Base-by-base conservation (phyloP, 2,888 invertebrate species). In the Cylindroiulus punctatus region DNA sequence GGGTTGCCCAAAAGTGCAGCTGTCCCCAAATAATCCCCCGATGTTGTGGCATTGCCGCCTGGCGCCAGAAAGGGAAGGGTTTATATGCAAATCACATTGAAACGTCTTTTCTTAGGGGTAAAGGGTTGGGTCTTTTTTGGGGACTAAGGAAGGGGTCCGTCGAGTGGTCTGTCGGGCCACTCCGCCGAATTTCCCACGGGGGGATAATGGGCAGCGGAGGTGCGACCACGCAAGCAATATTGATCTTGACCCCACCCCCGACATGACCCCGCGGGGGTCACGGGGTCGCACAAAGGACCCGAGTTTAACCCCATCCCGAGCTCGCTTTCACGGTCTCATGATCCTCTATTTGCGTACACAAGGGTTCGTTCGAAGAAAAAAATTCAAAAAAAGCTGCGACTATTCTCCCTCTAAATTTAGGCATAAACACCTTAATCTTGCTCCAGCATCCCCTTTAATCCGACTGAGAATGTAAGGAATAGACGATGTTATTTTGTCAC, bases 261-360 rank as follows among this genome's bases (percentile, higher is more conserved):
- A 52, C 19, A 65, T 26, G 19, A 8, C 65, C 65, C 65, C 1
- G 26, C 22, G 3, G 65, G 65, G 65, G 65, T 65, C 65, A 65
- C n/a, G 65, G 65, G 65, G 65, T 65, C 65, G 65, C 65, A 65
- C 65, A 65, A 65, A 65, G 26, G 65, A n/a, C 22, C 65, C 65
- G 22, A 26, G 26, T 65, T 65, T 65, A 65, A 65, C 65, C 65
- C 65, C 65, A 65, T 65, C 65, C 65, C 65, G 65, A 17, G 65
- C 10, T 65, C 65, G 65, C 22, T 65, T 65, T 65, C 22, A 65
- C 65, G 26, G 19, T 65, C 26, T 5, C 65, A 65, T 65, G 65
- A 65, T 65, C 65, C 26, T 65, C 26, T 65, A 65, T 65, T 65
- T 65, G 26, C 26, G 19, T 26, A 65, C n/a, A 52, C 52, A 52